These are phyloP conservation scores for Abrostola tripartita DNA, from an alignment of 2,888 invertebrate species.

Conservation along the genomic window DNA sequence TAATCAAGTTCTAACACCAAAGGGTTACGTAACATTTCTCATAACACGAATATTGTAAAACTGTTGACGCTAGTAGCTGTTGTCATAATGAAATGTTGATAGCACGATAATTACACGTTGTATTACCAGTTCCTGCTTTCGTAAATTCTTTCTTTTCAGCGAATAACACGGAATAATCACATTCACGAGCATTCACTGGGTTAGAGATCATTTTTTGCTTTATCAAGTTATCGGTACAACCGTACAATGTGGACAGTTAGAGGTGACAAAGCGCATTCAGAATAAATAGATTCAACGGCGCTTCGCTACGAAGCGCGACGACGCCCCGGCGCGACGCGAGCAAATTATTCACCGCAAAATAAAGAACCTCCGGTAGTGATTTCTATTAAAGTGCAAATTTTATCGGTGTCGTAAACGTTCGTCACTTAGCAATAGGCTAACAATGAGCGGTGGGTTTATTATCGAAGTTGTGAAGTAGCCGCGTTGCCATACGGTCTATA, in stretches of 20 bases:
- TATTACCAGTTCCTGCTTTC: conserved; percentile 45
- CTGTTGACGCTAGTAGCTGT: conserved; percentile 23
- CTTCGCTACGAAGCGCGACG: neutral
- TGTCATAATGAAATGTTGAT: conserved; percentile 36
- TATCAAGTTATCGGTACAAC: conserved; percentile 19
- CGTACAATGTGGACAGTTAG: conserved; percentile 20
- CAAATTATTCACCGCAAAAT: conserved; percentile 17
- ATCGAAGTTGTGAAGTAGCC: conserved; percentile 17
- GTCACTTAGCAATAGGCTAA: conserved; percentile 19
- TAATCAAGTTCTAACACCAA: conserved; percentile 17
- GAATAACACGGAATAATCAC: conserved; percentile 31
- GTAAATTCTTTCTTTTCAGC: conserved; percentile 38
- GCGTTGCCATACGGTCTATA: conserved; percentile 29
- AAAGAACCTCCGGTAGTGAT: conserved; percentile 18
- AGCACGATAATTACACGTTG: conserved; percentile 30
- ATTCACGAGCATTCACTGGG: conserved; percentile 32
- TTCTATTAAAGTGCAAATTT: conserved; percentile 29
- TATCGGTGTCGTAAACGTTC: conserved; percentile 25
- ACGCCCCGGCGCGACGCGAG: conserved; percentile 2
- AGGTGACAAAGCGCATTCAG: conserved; percentile 21
- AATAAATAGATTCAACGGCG: conserved; percentile 2
- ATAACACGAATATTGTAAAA: conserved; percentile 23
- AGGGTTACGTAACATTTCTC: conserved; percentile 32
- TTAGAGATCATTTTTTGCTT: conserved; percentile 29
- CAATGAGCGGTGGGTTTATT: conserved; percentile 28